Evolutionary conservation across 2,888 invertebrate genomes (phyloP), one percentile per base, ranked within the genome.

Genomic region (Perithous albicinctus): DNA sequence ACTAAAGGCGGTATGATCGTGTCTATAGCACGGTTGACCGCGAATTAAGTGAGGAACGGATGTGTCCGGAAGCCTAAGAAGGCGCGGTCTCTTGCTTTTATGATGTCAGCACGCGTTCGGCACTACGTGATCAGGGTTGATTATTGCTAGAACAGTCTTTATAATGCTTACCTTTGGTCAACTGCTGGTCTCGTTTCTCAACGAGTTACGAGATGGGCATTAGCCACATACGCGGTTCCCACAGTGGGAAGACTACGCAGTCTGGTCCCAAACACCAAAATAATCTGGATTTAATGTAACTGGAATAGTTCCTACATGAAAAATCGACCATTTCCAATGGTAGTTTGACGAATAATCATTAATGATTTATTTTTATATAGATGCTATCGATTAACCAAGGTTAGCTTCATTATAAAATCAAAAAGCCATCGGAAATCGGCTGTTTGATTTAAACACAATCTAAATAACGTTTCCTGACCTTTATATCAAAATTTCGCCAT

Each of bases 121-220:
- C 18, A 32, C 48, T 72, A 81, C 77, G 81, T 77, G 77, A 67
- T 73, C 67, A 38, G 56, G 38, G 61, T 41, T 80, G 75, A 75
- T 78, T 38, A 70, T 61, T 59, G 23, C 72, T 56, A 43, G n/a
- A 18, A 43, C 35, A 12, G 12, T 23, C 54, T 32, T 32, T 18
- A n/a, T 46, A 8, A 64, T 23, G 32, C 12, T 56, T 66, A 32
- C 41, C 63, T 66, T 59, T 54, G 61, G 43, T 69, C 61, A 12
- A 59, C 61, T 32, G 48, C 23, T 46, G 43, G 29, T 43, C 56
- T 66, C 23, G 43, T 64, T 43, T 63, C 35, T 64, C 18, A 6
- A 10, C 64, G 23, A 7, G n/a, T n/a, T 20, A 66, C 10, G 38
- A 18, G 41, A 15, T 7, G 23, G 10, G 8, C 15, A 35, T 66